Percentiles rank a stretch among this genome's conserved stretches.
phyloP scores from a whole-genome alignment of 1,140 invertebrate genomes.

The Drosophila neocordata region DNA sequence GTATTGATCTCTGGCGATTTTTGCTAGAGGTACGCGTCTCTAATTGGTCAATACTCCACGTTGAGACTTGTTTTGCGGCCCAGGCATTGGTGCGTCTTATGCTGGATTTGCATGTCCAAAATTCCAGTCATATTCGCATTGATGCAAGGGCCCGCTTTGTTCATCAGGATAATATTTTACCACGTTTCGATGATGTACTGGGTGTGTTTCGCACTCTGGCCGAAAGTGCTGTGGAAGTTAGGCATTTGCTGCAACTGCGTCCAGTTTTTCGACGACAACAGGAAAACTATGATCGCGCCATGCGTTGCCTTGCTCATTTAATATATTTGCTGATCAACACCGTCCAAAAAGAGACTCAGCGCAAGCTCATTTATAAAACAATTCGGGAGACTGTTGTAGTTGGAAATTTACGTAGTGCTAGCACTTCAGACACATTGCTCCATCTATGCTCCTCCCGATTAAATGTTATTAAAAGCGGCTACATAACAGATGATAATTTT shows the following conservation, averaged over 20 bases:
- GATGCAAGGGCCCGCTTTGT: conserved; percentile 56
- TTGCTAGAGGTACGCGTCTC: conserved; percentile 90
- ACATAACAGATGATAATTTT: conserved; percentile 89
- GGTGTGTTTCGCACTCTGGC: conserved; percentile 85
- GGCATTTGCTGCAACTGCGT: conserved; percentile 86
- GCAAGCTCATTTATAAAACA: conserved; percentile 78
- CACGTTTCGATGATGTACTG: conserved; percentile 89
- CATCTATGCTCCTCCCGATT: conserved; percentile 91
- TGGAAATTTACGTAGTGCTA: conserved; percentile 87
- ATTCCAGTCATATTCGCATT: conserved; percentile 82
- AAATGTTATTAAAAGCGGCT: conserved; percentile 91
- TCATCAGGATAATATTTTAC: conserved; percentile 77
- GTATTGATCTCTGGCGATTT: conserved; percentile 93
- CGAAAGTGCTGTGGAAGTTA: conserved; percentile 83
- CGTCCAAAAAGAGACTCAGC: conserved; percentile 83
- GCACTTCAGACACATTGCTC: conserved; percentile 89
- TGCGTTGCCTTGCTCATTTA: conserved; percentile 91
- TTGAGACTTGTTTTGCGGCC: conserved; percentile 91
- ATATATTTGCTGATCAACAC: conserved; percentile 89
- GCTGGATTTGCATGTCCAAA: conserved; percentile 89
- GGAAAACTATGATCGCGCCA: conserved; percentile 91
- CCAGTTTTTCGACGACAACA: conserved; percentile 91
- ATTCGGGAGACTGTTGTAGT: conserved; percentile 83
- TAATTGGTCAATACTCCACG: conserved; percentile 88
- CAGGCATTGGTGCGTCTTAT: conserved; percentile 91